Evolutionary conservation across 2,888 invertebrate species (phyloP), one percentile per base, ranked within the genome.

Genomic region (Eupithecia centaureata): DNA sequence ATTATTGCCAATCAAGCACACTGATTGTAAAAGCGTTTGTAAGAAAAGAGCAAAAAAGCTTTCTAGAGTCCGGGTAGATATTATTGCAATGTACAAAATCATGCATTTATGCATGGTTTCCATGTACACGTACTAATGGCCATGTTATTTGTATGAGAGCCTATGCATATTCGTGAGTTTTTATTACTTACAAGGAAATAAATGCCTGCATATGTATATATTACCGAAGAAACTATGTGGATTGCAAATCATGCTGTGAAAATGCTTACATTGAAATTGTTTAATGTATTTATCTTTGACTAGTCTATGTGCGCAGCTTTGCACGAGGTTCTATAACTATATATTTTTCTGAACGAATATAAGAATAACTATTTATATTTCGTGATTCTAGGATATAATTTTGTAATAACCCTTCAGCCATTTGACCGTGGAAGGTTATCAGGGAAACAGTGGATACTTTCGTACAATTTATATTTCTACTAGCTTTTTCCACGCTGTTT

Each of bases 61-160:
- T n/a, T n/a, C n/a, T n/a, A n/a, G n/a, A n/a, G n/a, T 32, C 18
- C 58, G 63, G 63, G 70, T 73, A 70, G 72, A 71, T 75, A 76
- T 73, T 75, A 75, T 75, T 73, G 73, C 65, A 65, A 68, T 67
- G 76, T 76, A 70, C 84, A 68, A 72, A 73, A 67, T 69, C 73
- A 75, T 77, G 67, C 72, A 77, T 77, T 74, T 72, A 77, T 75
- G 72, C 75, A 76, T 74, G 70, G 58, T 57, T 62, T 69, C 54
- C 65, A 63, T 65, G 63, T 63, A 56, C 62, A 58, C 52, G 25
- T 63, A 70, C 66, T 65, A 70, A 66, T 70, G 63, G 61, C 51
- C 7, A 54, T 60, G 63, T 42, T 66, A 70, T 70, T 64, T 67
- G 66, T 61, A 67, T 70, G 61, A 18, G 27, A 35, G 61, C 35